These are phyloP conservation scores for Halocynthia aurantium DNA, from an alignment of 23 tunicate species.

Conservation along the genomic window DNA sequence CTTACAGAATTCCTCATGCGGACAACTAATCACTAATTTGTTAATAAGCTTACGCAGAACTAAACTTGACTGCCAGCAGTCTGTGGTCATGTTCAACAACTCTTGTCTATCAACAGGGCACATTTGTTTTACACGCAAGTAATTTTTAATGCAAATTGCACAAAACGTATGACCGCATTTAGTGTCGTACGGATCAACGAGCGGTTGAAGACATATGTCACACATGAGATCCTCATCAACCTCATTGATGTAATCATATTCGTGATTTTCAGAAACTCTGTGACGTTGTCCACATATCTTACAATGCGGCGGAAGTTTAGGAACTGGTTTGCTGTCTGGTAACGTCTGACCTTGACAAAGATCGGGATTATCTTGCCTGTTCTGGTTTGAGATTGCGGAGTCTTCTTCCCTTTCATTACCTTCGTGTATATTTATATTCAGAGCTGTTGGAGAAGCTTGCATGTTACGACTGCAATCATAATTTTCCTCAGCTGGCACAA, in stretches of 20 bases:
- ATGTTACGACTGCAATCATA: too few relatives aligned
- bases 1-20: conserved; percentile 44
- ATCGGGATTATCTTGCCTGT: too few relatives aligned
- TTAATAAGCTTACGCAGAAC: conserved; percentile 61
- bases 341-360: background rate
- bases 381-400: too few relatives aligned
- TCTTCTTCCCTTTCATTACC: too few relatives aligned
- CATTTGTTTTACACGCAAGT: conserved; percentile 51
- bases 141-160: conserved; percentile 53
- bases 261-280: conserved; percentile 73
- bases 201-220: conserved; percentile 91
- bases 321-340: background rate
- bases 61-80: conserved; percentile 80
- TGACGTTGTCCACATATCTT: conserved; percentile 72
- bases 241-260: conserved; percentile 85
- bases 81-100: conserved; percentile 34
- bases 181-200: conserved; percentile 82
- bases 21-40: conserved; percentile 64
- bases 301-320: conserved; percentile 47
- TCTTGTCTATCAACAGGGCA: conserved; percentile 79
- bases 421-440: too few relatives aligned
- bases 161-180: conserved; percentile 89
- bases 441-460: too few relatives aligned
- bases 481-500: too few relatives aligned
- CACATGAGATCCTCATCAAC: conserved; percentile 88